Evolutionary conservation across 2,888 invertebrate genomes (phyloP).

Genomic region (Chrysolina oricalcia): DNA sequence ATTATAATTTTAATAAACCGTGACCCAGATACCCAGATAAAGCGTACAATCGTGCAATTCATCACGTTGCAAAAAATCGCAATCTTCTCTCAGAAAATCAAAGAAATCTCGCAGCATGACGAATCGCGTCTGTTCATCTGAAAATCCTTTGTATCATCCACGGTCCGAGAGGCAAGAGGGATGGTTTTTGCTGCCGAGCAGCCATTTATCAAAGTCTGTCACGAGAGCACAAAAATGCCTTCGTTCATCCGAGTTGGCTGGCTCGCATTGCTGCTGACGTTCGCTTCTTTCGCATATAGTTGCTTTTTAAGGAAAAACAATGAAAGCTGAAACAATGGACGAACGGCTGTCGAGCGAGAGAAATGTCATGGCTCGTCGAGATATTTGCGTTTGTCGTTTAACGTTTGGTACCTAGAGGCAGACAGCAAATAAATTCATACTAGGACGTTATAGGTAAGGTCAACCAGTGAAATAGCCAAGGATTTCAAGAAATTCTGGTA

Average conservation of each 20-base stretch:
- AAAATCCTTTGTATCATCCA: constrained; percentile 23
- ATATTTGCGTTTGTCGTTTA: constrained; percentile 1
- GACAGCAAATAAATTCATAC: neutral
- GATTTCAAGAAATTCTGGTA: too few species aligned
- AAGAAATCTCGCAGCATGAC: constrained; percentile 11
- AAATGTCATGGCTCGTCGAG: constrained; percentile 26
- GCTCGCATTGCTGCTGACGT: constrained; percentile 38
- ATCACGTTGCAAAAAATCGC: neutral
- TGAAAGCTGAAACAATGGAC: constrained; percentile 46
- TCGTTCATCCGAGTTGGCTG: constrained; percentile 38
- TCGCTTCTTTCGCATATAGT: constrained; percentile 41
- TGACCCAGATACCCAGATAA: too few species aligned
- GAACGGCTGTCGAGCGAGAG: constrained; percentile 33
- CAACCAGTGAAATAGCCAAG: too few species aligned
- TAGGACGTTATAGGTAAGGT: too few species aligned
- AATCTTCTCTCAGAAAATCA: constrained; percentile 3
- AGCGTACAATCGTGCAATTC: neutral
- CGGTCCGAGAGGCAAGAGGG: neutral
- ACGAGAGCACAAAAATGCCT: constrained; percentile 47
- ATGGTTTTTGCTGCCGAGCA: constrained; percentile 37
- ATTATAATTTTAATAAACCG: too few species aligned
- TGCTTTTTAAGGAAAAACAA: constrained; percentile 45
- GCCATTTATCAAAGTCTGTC: constrained; percentile 56
- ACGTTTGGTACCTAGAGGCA: neutral
- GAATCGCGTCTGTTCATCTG: constrained; percentile 17